These are phyloP conservation scores for Seira ritae DNA, from an alignment of 2,888 invertebrate genomes.

Conservation along the genomic window DNA sequence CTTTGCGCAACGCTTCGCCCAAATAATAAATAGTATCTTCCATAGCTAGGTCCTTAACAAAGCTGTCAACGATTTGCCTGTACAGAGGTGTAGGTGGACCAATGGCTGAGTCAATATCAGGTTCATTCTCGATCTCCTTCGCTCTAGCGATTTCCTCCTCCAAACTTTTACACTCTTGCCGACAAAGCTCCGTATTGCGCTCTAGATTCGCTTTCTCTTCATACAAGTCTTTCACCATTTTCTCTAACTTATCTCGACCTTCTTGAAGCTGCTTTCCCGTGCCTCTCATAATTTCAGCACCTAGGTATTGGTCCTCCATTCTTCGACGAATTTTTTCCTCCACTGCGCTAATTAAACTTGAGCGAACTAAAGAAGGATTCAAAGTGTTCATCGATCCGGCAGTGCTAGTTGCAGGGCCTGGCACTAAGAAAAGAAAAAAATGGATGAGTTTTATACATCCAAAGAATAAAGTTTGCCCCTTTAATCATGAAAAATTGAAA, in stretches of 20 bases:
- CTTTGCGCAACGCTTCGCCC: slow-evolving; percentile 93
- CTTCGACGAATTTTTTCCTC: slow-evolving; percentile 94
- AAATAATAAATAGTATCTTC: slow-evolving; percentile 99
- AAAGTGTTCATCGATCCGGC: slow-evolving; percentile 36
- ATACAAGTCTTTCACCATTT: slow-evolving; percentile 85
- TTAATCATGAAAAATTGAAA: not conserved
- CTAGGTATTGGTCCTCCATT: slow-evolving; percentile 77
- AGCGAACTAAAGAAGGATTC: slow-evolving; percentile 81
- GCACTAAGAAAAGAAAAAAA: not conserved
- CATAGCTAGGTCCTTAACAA: slow-evolving; percentile 97
- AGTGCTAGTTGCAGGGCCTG: slow-evolving; percentile 18
- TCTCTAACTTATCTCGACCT: slow-evolving; percentile 81
- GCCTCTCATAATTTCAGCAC: slow-evolving; percentile 69
- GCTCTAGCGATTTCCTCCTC: slow-evolving; percentile 77
- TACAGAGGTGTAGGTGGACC: slow-evolving; percentile 97
- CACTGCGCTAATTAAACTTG: slow-evolving; percentile 94
- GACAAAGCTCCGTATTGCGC: slow-evolving; percentile 64
- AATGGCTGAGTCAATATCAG: slow-evolving; percentile 97
- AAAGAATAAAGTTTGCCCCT: too few relatives aligned
- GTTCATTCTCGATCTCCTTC: slow-evolving; percentile 90
- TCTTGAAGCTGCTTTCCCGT: slow-evolving; percentile 69
- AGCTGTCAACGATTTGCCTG: slow-evolving; percentile 94
- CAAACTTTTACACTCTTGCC: slow-evolving; percentile 65
- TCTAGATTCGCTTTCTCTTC: slow-evolving; percentile 80
- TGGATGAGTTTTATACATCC: too few relatives aligned